Conservation (phyloP, 1,140 invertebrate species). For the Drosophila subobscura region DNA sequence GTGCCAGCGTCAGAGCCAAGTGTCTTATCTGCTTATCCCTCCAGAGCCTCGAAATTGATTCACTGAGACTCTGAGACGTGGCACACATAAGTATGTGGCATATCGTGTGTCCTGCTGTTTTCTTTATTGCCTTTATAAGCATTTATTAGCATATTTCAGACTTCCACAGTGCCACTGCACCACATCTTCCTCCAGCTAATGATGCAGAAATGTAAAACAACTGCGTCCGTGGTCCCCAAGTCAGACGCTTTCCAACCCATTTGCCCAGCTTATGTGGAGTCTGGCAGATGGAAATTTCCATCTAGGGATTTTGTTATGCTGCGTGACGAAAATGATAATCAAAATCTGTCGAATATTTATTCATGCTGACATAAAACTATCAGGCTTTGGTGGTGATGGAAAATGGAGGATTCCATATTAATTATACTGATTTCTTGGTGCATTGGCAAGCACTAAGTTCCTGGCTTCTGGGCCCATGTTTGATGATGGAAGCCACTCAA, state of each 20-base stretch:
- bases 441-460: conserved; percentile 17
- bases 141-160: conserved; percentile 51
- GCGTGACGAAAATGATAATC: conserved; percentile 50
- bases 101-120: conserved; percentile 44
- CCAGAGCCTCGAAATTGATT: too few species aligned
- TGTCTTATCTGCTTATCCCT: conserved; percentile 15
- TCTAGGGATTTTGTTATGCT: conserved; percentile 38
- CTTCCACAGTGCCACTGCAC: too few species aligned
- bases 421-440: conserved; percentile 1
- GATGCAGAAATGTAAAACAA: conserved; percentile 51
- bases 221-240: conserved; percentile 29
- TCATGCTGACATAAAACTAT: conserved; percentile 15
- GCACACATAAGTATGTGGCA: background rate
- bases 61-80: background rate
- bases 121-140: conserved; percentile 29
- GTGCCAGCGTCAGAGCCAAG: conserved; percentile 35
- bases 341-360: conserved; percentile 26
- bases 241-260: conserved; percentile 27
- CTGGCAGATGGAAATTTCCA: conserved; percentile 24
- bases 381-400: too few species aligned
- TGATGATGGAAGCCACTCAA: conserved; percentile 63
- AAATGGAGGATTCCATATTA: conserved; percentile 29
- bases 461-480: conserved; percentile 18
- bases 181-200: conserved; percentile 28
- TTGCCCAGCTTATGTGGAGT: conserved; percentile 24